A percentile compares a stretch with the other conserved stretches of the same genome.
Conservation (phyloP, 2,888 invertebrate genomes). For the Agonum fuliginosum region DNA sequence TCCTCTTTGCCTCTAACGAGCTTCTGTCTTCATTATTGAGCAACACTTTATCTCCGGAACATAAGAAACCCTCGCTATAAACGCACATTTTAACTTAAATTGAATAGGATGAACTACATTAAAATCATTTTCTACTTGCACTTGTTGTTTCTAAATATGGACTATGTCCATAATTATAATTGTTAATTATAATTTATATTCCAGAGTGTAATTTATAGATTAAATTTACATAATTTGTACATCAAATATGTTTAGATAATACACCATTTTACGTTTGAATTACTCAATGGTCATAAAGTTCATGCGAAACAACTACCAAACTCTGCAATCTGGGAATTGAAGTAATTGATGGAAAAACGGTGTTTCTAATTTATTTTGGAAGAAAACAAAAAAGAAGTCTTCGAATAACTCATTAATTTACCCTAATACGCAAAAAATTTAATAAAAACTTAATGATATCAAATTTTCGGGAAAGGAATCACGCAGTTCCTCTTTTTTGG, state of each 20-base stretch:
- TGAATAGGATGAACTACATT: background rate
- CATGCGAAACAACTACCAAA: too few relatives aligned
- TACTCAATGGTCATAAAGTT: too few relatives aligned
- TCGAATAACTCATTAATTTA: too few relatives aligned
- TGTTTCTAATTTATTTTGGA: too few relatives aligned
- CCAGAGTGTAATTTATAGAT: background rate
- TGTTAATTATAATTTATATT: background rate
- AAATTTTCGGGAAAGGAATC: too few relatives aligned
- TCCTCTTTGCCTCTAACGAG: constrained; percentile 18
- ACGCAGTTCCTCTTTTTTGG: too few relatives aligned
- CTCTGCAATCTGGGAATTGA: too few relatives aligned
- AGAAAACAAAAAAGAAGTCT: too few relatives aligned
- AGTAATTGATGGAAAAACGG: too few relatives aligned
- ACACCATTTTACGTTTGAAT: background rate
- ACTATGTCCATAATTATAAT: background rate
- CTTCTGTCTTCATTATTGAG: constrained; percentile 39
- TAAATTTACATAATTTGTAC: background rate
- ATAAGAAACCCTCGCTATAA: constrained; percentile 6
- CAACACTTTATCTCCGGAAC: constrained; percentile 35
- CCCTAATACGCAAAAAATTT: too few relatives aligned
- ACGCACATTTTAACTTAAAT: constrained; percentile 2
- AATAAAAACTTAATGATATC: too few relatives aligned
- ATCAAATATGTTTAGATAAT: background rate
- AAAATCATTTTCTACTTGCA: too few relatives aligned
- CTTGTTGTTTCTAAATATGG: background rate